Base-by-base conservation (phyloP, 2,113 vertebrate genomes). In the Brachirus orientalis region DNA sequence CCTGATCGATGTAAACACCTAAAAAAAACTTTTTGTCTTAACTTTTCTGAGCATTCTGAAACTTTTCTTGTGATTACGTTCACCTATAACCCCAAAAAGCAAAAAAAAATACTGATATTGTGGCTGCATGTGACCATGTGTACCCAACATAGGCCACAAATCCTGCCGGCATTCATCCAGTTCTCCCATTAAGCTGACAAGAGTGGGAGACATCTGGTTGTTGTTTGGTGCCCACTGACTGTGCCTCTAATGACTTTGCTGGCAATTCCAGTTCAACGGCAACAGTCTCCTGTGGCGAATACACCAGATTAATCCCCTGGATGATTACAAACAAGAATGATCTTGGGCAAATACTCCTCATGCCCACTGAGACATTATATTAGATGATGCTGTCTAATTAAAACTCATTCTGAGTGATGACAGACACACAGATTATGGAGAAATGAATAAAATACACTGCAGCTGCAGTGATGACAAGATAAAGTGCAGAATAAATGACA, bases 241-340 rank as follows among this genome's bases (percentile, higher is more conserved):
- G 90, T 86, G 85, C 83, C 72, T 88, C 83, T 91, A 91, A 91
- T 90, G 88, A 89, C 80, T 91, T 86, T 82, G 89, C 85, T 88
- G 77, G 84, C 75, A 86, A 87, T 87, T 87, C 69, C 84, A 80
- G 77, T 20, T 63, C 86, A 75, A 79, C 82, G 71, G 86, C 71
- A 82, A 82, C 68, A 57, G 75, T 62, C 78, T 82, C 90, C 88
- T 69, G 79, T 65, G 55, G 87, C 5, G 86, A 88, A 63, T 78
- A 84, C 86, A 80, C 72, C 75, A 86, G 83, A 91, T 88, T 90
- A 90, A 90, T 92, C 82, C 90, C 58, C 77, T 62, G 64, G 86
- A 91, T 83, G 73, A 89, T 87, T 90, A 88, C 75, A 82, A 87
- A 90, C 84, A 86, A 88, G 83, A 86, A 80, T 63, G 80, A 91